Percentiles rank a stretch among this genome's conserved stretches.
These are phyloP conservation scores for Uloborus plumipes DNA, from an alignment of 2,888 invertebrate species.

Conservation along the genomic window DNA sequence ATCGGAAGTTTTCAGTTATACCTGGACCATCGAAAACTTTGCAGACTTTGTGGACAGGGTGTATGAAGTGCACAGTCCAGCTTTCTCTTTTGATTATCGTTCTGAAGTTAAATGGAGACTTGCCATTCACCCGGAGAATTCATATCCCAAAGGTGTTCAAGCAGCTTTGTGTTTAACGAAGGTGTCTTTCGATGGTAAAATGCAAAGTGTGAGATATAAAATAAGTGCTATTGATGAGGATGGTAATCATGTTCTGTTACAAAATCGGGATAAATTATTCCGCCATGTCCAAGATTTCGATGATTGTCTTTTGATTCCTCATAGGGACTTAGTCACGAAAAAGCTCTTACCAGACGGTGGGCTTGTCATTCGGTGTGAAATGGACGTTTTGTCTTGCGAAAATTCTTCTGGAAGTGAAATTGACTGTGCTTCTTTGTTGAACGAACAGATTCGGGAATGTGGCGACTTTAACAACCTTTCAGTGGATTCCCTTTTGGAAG, in stretches of 20 bases:
- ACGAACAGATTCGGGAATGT: no score
- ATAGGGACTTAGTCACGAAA: neutral
- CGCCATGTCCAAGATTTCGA: slow-evolving; percentile 16
- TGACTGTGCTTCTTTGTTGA: no score
- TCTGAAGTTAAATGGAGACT: slow-evolving; percentile 28
- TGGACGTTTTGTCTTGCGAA: slow-evolving; percentile 21
- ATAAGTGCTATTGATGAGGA: slow-evolving; percentile 3
- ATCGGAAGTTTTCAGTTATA: neutral
- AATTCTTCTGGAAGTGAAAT: neutral
- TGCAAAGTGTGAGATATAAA: slow-evolving; percentile 14
- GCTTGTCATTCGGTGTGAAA: slow-evolving; percentile 22
- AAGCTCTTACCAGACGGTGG: neutral
- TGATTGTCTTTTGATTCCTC: neutral
- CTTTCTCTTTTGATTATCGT: neutral
- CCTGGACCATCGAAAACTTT: slow-evolving; percentile 29
- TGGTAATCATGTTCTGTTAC: neutral
- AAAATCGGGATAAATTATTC: slow-evolving; percentile 26
- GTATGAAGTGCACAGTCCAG: slow-evolving; percentile 35
- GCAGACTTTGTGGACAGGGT: slow-evolving; percentile 9
- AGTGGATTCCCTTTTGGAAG: no score
- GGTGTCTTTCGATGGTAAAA: slow-evolving; percentile 8
- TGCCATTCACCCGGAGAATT: neutral
- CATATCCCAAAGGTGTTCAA: slow-evolving; percentile 26
- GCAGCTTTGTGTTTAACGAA: slow-evolving; percentile 15
- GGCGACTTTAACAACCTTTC: no score